Percentiles rank a stretch among this genome's conserved stretches.
These are phyloP conservation scores for Lasiurus borealis DNA, from an alignment of 2,113 vertebrate genomes.

Conservation along the genomic window DNA sequence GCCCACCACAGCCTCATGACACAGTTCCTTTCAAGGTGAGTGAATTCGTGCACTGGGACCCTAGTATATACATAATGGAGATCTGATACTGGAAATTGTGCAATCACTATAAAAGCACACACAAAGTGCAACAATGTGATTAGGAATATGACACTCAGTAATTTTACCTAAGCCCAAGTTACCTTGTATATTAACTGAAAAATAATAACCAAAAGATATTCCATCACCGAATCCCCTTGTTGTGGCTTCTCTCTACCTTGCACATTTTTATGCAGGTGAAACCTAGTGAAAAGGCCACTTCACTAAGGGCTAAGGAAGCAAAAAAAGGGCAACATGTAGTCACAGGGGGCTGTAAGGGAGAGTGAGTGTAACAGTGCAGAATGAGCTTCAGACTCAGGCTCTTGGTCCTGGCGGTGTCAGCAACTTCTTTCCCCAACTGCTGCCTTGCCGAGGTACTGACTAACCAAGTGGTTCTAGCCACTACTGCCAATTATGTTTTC, in stretches of 20 bases:
- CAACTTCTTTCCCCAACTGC: conserved; percentile 61
- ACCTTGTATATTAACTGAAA: conserved; percentile 43
- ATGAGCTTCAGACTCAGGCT: conserved; percentile 63
- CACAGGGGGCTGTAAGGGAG: not conserved
- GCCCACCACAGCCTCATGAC: too few relatives aligned
- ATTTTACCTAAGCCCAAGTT: not conserved
- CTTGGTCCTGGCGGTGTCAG: not conserved
- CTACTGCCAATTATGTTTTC: not conserved
- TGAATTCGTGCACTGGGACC: too few relatives aligned
- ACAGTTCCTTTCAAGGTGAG: too few relatives aligned
- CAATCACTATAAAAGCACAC: conserved; percentile 23
- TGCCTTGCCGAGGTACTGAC: not conserved
- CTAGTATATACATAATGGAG: conserved; percentile 38
- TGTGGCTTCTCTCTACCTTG: not conserved
- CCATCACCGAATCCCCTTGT: not conserved
- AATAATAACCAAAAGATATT: conserved; percentile 46
- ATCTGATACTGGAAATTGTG: conserved; percentile 13
- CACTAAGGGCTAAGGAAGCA: not conserved
- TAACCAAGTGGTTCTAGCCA: not conserved
- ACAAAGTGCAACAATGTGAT: conserved; percentile 42
- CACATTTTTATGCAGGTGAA: not conserved
- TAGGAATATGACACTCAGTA: conserved; percentile 31
- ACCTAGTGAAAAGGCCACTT: conserved; percentile 27
- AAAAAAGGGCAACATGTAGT: not conserved
- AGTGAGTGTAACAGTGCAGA: conserved; percentile 66